These are phyloP conservation scores for Brevimyrus niger DNA, from an alignment of 2,113 vertebrate species.

Conservation along the genomic window DNA sequence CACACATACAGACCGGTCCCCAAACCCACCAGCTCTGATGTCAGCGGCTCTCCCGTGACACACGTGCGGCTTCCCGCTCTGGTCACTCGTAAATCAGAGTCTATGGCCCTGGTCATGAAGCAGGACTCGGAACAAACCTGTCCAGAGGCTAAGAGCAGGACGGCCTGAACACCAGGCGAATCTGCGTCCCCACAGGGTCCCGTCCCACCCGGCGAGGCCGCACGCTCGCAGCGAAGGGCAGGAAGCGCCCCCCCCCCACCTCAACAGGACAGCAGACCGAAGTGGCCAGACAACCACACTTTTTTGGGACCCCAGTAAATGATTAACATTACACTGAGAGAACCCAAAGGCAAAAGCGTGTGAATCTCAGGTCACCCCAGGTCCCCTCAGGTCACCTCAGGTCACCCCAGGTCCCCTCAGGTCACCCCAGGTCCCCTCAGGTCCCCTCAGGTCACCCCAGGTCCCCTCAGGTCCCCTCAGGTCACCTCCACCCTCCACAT, in stretches of 20 bases:
- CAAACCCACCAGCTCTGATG: background rate
- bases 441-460: too few relatives aligned
- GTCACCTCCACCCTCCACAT: too few relatives aligned
- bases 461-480: too few relatives aligned
- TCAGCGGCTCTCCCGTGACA: background rate
- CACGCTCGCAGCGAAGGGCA: background rate
- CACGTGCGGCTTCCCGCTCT: background rate
- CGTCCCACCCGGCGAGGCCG: background rate
- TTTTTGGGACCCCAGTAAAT: background rate
- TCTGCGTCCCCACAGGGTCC: background rate
- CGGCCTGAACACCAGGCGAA: background rate
- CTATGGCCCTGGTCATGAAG: background rate
- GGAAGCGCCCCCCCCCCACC: background rate
- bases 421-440: too few relatives aligned
- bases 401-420: too few relatives aligned
- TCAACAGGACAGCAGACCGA: background rate
- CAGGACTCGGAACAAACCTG: background rate
- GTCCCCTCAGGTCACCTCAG: too few relatives aligned
- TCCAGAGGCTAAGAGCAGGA: background rate
- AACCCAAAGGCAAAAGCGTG: too few relatives aligned
- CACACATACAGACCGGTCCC: background rate
- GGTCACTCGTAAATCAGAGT: background rate
- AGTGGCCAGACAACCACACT: background rate
- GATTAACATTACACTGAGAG: background rate
- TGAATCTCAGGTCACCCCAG: too few relatives aligned